Conservation (phyloP, 2,888 invertebrate species). For the Cancer borealis region DNA sequence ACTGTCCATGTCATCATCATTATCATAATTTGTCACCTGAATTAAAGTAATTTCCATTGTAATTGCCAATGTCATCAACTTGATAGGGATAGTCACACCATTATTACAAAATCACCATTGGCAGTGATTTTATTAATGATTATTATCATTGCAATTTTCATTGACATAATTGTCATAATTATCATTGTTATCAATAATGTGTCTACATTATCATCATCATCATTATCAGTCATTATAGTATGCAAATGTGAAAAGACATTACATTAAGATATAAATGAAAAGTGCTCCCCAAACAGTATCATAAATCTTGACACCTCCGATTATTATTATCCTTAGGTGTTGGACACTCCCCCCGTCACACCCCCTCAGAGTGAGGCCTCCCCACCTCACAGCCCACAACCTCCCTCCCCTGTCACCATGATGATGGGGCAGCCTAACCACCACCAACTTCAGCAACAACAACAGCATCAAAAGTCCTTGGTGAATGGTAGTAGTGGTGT, state of each 20-base stretch:
- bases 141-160: not conserved
- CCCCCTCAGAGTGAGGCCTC: constrained; percentile 73
- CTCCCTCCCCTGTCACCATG: constrained; percentile 63
- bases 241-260: no score
- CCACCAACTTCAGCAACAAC: not conserved
- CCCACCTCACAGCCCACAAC: constrained; percentile 72
- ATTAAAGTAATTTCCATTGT: no score
- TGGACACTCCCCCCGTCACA: constrained; percentile 73
- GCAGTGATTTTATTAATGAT: no score
- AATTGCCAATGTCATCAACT: not conserved
- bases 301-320: not conserved
- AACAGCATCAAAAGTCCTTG: constrained; percentile 44
- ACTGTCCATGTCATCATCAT: no score
- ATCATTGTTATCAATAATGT: not conserved
- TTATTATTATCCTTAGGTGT: constrained; percentile 28
- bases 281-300: not conserved
- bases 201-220: not conserved
- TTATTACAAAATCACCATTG: no score
- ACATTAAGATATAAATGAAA: no score
- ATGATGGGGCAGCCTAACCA: not conserved
- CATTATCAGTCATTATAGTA: not conserved
- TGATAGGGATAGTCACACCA: not conserved
- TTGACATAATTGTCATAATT: not conserved
- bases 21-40: no score
- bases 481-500: not conserved